These are phyloP conservation scores for Macquaria australasica DNA, from an alignment of 2,113 vertebrate species.

Conservation along the genomic window DNA sequence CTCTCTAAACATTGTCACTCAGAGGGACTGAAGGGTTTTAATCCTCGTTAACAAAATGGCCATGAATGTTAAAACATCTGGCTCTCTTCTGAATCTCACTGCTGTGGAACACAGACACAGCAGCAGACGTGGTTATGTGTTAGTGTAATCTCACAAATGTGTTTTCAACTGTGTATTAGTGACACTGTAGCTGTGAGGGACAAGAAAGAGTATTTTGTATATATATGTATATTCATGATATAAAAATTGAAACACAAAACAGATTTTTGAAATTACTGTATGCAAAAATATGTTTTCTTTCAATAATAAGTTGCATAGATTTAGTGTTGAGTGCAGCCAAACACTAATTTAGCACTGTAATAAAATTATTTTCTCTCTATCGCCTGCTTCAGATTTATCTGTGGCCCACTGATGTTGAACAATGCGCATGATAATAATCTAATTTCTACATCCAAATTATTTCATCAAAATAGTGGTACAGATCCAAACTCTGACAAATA, in stretches of 20 bases:
- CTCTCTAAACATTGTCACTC: constrained; percentile 41
- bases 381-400: constrained; percentile 7
- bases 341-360: neutral
- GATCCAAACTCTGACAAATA: constrained; percentile 50
- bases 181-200: neutral
- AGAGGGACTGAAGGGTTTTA: constrained; percentile 34
- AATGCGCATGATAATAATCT: constrained; percentile 29
- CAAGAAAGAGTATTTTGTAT: neutral
- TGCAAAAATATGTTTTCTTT: neutral
- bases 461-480: constrained; percentile 68
- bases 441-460: constrained; percentile 36
- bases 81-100: constrained; percentile 16
- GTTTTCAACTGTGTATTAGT: neutral
- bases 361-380: neutral
- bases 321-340: neutral
- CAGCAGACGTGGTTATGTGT: neutral
- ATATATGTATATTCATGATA: neutral
- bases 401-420: constrained; percentile 5
- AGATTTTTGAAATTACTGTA: neutral
- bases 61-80: constrained; percentile 43
- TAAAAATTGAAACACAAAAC: neutral
- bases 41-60: constrained; percentile 51
- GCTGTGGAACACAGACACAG: neutral
- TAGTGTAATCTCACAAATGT: neutral
- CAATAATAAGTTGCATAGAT: neutral